phyloP scores from a whole-genome alignment of 2,113 vertebrate genomes.

The Brevimyrus niger region DNA sequence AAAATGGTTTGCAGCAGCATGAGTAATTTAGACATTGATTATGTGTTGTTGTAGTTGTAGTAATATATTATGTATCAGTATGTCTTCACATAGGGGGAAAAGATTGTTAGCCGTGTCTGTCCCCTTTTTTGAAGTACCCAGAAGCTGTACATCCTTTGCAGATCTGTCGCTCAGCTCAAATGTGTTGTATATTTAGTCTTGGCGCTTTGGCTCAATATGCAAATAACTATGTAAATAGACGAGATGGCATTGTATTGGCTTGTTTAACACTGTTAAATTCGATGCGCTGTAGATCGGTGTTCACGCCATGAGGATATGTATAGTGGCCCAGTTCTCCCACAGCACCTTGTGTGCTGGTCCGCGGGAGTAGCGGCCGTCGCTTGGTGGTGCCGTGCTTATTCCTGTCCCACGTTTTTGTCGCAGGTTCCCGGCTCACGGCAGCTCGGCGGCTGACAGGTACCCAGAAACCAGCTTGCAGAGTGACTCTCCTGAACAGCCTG shows the following conservation, averaged over 20 bases:
- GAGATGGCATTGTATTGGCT: neutral
- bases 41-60: neutral
- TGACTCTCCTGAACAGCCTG: no score
- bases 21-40: neutral
- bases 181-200: neutral
- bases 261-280: neutral
- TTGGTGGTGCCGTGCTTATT: neutral
- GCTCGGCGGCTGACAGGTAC: constrained; percentile 72
- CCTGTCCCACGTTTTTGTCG: constrained; percentile 37
- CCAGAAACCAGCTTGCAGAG: constrained; percentile 21
- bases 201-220: neutral
- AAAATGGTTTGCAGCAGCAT: neutral
- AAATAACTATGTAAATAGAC: neutral
- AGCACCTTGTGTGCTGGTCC: neutral
- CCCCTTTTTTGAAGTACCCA: neutral
- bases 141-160: neutral
- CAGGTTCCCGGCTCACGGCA: constrained; percentile 59
- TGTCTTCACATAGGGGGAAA: neutral
- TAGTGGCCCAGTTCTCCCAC: neutral
- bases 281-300: neutral
- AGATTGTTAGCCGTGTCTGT: neutral
- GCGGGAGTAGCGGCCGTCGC: no score
- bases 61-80: neutral
- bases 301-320: neutral
- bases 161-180: neutral